Conservation (phyloP, 2,888 invertebrate species). For the Drosophila prostipennis region DNA sequence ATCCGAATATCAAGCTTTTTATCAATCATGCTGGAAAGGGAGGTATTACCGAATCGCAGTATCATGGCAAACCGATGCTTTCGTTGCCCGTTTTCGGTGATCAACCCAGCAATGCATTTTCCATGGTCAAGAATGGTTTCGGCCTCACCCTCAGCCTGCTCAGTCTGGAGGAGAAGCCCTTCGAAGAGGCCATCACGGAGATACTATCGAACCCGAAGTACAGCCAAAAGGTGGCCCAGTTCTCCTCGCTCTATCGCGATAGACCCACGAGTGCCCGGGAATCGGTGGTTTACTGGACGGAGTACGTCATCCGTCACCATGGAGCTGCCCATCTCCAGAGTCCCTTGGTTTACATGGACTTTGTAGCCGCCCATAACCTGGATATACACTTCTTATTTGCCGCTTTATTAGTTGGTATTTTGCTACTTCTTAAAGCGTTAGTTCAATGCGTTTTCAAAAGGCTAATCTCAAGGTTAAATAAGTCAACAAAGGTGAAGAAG, state of each 20-base stretch:
- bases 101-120: constrained; percentile 70
- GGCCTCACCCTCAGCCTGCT: constrained; percentile 61
- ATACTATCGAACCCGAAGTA: constrained; percentile 70
- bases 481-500: background rate
- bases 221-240: constrained; percentile 77
- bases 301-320: constrained; percentile 86
- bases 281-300: constrained; percentile 86
- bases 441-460: background rate
- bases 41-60: constrained; percentile 87
- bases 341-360: constrained; percentile 84
- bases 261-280: constrained; percentile 85
- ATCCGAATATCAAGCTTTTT: constrained; percentile 86
- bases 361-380: constrained; percentile 84
- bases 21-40: constrained; percentile 88
- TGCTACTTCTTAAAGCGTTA: constrained; percentile 24
- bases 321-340: constrained; percentile 86
- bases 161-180: constrained; percentile 56
- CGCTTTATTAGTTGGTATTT: background rate
- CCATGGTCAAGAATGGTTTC: constrained; percentile 65
- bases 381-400: constrained; percentile 82
- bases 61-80: constrained; percentile 86
- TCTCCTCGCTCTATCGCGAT: constrained; percentile 85
- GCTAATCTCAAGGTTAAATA: background rate
- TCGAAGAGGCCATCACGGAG: constrained; percentile 57
- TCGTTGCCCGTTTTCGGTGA: constrained; percentile 81